phyloP scores from a whole-genome alignment of 1,140 invertebrate species.

The Reticulitermes speratus region DNA sequence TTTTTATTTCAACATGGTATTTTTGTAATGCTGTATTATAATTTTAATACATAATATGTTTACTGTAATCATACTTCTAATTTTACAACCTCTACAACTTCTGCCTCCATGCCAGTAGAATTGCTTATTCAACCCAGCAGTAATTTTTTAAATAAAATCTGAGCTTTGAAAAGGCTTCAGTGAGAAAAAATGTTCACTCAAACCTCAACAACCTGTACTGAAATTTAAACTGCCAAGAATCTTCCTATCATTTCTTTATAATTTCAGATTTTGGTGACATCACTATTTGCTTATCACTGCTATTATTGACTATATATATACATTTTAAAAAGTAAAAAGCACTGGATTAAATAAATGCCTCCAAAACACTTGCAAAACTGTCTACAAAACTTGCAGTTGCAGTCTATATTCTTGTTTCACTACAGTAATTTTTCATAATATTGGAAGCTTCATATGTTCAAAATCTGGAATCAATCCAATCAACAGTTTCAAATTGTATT shows the following conservation, averaged over 20 bases:
- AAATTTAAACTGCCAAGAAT: not conserved
- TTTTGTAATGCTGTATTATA: not conserved
- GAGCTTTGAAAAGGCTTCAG: not conserved
- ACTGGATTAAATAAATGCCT: not conserved
- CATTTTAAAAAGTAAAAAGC: not conserved
- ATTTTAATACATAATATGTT: not conserved
- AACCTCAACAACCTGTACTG: not conserved
- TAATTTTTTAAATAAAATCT: not conserved
- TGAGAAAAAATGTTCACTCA: not conserved
- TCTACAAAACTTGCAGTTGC: not conserved
- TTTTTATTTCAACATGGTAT: not conserved
- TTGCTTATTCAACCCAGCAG: not conserved
- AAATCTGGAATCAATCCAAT: not conserved
- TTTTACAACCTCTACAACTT: not conserved
- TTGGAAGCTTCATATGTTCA: not conserved
- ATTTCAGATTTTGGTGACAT: not conserved
- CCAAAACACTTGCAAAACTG: not conserved
- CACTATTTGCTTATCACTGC: not conserved
- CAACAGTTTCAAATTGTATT: not conserved
- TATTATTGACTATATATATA: not conserved
- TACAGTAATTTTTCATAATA: not conserved
- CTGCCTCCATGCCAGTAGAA: not conserved
- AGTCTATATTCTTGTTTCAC: not conserved
- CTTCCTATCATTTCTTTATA: not conserved
- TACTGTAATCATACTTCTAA: not conserved